These are phyloP conservation scores for Pelmatolapia mariae DNA, from an alignment of 2,113 vertebrate genomes.

Conservation along the genomic window DNA sequence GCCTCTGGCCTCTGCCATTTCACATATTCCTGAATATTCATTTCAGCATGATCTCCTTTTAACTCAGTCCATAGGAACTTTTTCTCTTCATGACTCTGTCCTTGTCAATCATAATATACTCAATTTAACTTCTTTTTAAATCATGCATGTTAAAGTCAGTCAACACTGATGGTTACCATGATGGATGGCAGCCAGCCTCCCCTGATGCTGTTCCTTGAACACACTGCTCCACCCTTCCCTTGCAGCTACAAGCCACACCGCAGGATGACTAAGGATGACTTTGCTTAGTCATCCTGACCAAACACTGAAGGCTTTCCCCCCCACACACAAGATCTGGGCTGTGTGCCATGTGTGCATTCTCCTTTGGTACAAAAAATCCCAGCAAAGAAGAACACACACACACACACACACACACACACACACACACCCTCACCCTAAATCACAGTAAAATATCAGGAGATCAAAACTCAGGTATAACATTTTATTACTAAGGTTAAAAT, in stretches of 20 bases:
- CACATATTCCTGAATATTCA: background rate
- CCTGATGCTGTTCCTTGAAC: background rate
- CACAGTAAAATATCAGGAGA: background rate
- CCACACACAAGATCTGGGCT: background rate
- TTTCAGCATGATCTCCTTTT: background rate
- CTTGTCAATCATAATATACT: background rate
- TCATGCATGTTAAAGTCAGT: background rate
- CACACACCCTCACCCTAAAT: background rate
- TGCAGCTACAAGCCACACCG: background rate
- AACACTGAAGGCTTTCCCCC: background rate
- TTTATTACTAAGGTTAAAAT: background rate
- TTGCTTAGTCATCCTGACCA: background rate
- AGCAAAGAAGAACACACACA: background rate
- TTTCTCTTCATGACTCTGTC: background rate
- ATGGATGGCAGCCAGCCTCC: background rate
- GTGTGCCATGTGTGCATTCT: background rate
- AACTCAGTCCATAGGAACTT: background rate
- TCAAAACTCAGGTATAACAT: background rate
- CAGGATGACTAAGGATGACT: background rate
- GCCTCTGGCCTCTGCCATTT: background rate
- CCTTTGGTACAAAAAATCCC: background rate
- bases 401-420: background rate
- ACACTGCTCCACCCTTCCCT: background rate
- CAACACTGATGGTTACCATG: background rate
- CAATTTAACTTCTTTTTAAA: background rate